Base-by-base conservation (phyloP, 2,113 vertebrate genomes). In the Amia ocellicauda region DNA sequence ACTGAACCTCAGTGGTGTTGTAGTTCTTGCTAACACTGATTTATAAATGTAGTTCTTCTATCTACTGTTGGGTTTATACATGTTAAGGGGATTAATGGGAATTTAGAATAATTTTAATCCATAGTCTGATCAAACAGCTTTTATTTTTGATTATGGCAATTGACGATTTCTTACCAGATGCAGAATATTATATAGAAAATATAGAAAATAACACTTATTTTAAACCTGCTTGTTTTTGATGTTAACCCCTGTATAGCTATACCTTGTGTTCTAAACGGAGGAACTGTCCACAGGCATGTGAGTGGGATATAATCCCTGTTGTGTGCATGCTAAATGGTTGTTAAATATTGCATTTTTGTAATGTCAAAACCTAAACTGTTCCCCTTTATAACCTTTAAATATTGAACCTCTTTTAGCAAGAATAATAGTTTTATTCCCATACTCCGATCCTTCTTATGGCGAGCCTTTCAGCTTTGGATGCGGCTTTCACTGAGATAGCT, bases 51-150 rank as follows among this genome's bases (percentile, higher is more conserved):
- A 45, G 57, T 68, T 67, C 31, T 60, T 74, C 61, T 28, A 10
- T 69, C 53, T 66, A 72, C 69, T 74, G 69, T 60, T 67, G 58
- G 76, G 68, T 75, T 80, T 72, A 69, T 60, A 66, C 68, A 71
- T 70, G 53, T 72, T 72, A 66, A 69, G 59, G 31, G 66, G 79
- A 80, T 88, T 82, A 84, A 80, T 63, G 26, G 63, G 74, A 77
- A 74, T 62, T 78, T 69, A 67, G 72, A 86, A 81, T 85, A 75
- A 70, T 64, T 74, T 60, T 86, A 81, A 84, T 83, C 83, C 79
- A 36, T 7, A 73, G 63, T 47, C 60, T 78, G 79, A 85, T 88
- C 82, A 84, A 83, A 80, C 77, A 76, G 74, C 69, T 60, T 71
- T 53, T 69, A 50, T 74, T 75, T 65, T 60, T 66, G 58, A 59